Evolutionary conservation across 1,140 invertebrate species (phyloP), one percentile per base, ranked within the genome.

Genomic region (Drosophila navojoa): DNA sequence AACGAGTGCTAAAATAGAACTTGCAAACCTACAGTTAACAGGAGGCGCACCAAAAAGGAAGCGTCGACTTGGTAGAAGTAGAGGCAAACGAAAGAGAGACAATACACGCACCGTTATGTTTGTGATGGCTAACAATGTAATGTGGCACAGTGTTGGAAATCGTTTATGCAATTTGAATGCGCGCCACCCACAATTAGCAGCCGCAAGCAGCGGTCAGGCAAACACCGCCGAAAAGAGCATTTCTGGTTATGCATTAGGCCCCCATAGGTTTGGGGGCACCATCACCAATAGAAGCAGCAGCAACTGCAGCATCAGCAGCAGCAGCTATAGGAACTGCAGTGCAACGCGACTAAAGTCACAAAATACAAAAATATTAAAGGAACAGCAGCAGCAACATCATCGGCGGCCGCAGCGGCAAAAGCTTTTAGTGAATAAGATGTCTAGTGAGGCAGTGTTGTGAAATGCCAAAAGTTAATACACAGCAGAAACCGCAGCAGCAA

Each of bases 71-170:
- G 50, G 11, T 29, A 11, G 35, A 38, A 11, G 10, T 11, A 38
- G 35, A 38, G 11, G 1, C 6, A 7, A 38, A n/a, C 66, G 59
- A 16, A 19, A 40, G 55, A 60, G 27, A 61, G 53, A 55, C 25
- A 76, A 68, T 54, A 80, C 35, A 38, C 76, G 61, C 70, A 76
- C 57, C 75, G 91, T 91, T 77, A 92, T 92, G 91, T 82, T 91
- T 92, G 91, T 91, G 60, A 92, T 92, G 91, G 91, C 91, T 87
- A 77, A 91, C 77, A 91, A 91, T 91, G 91, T 90, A 86, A 91
- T 91, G 90, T 87, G 80, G 81, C 76, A 86, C 77, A 87, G 79
- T 87, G 82, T 87, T 89, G 84, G 72, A 87, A 75, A 89, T 71
- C 86, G 80, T 85, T 76, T 62, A 75, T 80, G 85, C 77, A 89